Evolutionary conservation across 2,113 vertebrate species (phyloP).

Genomic region (Urocynchramus pylzowi): DNA sequence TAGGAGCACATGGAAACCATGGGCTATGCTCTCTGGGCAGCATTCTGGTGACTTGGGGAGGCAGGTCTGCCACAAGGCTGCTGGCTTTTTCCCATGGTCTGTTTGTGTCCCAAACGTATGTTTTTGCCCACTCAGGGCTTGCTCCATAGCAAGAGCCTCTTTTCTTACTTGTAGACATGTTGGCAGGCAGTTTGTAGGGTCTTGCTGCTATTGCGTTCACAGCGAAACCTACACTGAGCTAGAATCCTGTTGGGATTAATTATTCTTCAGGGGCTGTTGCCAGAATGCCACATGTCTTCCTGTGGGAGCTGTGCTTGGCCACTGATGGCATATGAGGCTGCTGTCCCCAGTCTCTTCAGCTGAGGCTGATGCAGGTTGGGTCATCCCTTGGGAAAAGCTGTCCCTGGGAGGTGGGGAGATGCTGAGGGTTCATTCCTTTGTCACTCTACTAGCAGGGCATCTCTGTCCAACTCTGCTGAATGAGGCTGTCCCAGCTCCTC

Average conservation of each 20-base stretch:
- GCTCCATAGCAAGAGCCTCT: background rate
- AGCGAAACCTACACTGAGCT: background rate
- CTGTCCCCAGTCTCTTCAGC: background rate
- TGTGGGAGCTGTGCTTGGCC: background rate
- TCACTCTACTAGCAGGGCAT: background rate
- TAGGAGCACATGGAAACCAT: rapidly evolving
- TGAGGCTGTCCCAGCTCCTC: rapidly evolving
- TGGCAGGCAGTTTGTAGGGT: background rate
- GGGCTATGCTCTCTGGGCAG: background rate
- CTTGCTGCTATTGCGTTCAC: background rate
- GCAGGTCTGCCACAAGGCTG: background rate
- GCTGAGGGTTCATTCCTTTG: background rate
- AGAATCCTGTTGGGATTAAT: conserved; percentile 47
- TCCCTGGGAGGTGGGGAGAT: background rate
- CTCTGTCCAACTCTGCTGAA: background rate
- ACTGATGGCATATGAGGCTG: background rate
- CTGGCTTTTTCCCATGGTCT: background rate
- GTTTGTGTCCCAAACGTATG: background rate
- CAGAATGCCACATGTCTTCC: conserved; percentile 22
- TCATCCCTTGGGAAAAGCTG: background rate
- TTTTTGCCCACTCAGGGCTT: background rate
- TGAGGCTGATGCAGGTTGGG: background rate
- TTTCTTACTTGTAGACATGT: background rate
- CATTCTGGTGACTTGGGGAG: background rate
- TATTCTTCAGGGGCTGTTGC: background rate